Conservation (phyloP, 2,888 invertebrate species). For the Amiota communis region DNA sequence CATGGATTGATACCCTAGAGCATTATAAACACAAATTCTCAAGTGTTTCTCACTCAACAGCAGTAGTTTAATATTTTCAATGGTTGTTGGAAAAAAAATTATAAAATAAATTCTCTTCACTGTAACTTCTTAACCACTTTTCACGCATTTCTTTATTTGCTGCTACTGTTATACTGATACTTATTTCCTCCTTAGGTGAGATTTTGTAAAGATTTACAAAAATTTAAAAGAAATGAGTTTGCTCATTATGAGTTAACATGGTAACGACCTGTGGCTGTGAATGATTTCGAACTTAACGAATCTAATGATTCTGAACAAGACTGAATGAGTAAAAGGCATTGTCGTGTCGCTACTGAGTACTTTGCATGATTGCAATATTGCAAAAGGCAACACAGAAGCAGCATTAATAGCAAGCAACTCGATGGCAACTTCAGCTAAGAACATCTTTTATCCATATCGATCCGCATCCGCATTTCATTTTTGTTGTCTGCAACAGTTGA, state of each 20-base stretch:
- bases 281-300: too few relatives aligned
- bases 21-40: conserved; percentile 1
- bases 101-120: conserved; percentile 40
- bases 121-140: conserved; percentile 36
- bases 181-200: too few relatives aligned
- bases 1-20: conserved; percentile 15
- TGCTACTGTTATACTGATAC: not conserved
- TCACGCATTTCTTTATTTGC: conserved; percentile 33
- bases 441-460: conserved; percentile 14
- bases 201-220: too few relatives aligned
- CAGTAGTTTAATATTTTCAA: conserved; percentile 40
- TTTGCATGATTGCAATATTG: conserved; percentile 31
- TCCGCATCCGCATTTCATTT: not conserved
- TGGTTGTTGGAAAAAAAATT: not conserved
- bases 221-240: too few relatives aligned
- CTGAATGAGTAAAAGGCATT: too few relatives aligned
- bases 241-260: too few relatives aligned
- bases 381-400: not conserved
- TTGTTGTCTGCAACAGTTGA: conserved; percentile 24
- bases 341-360: conserved; percentile 12
- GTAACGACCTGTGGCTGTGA: not conserved
- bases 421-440: not conserved
- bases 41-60: conserved; percentile 46
- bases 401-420: not conserved
- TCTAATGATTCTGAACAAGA: too few relatives aligned